These are phyloP conservation scores for Coranthus polyacanthus DNA, from an alignment of 2,797 vertebrate species.

Conservation along the genomic window DNA sequence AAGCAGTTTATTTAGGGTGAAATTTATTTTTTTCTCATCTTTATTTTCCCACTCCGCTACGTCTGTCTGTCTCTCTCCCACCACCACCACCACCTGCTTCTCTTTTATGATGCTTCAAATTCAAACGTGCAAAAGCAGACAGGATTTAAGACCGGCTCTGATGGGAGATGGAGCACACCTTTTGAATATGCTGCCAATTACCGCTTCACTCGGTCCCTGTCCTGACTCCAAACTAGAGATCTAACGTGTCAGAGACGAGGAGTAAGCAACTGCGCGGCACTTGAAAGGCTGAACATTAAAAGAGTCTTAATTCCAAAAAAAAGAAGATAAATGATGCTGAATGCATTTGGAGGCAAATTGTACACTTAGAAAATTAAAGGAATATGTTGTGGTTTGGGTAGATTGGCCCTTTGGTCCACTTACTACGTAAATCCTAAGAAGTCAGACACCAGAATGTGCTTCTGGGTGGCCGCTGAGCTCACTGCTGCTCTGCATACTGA, in stretches of 20 bases:
- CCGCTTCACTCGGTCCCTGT: constrained; percentile 44
- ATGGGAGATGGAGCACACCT: constrained; percentile 62
- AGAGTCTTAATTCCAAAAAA: constrained; percentile 45
- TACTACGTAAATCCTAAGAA: constrained; percentile 26
- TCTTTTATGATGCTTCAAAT: constrained; percentile 48
- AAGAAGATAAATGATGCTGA: constrained; percentile 35
- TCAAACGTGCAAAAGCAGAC: constrained; percentile 48
- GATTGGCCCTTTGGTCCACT: constrained; percentile 42
- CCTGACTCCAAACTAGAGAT: constrained; percentile 64
- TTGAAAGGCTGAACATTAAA: constrained; percentile 51
- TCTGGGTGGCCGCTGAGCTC: constrained; percentile 45
- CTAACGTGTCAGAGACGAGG: constrained; percentile 35
- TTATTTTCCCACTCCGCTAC: background rate
- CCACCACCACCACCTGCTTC: constrained; percentile 13
- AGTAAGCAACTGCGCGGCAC: constrained; percentile 36
- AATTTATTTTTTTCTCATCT: constrained; percentile 33
- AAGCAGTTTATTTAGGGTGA: constrained; percentile 62
- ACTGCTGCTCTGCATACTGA: constrained; percentile 9
- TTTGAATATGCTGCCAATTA: constrained; percentile 74
- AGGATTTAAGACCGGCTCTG: constrained; percentile 47
- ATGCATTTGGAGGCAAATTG: constrained; percentile 23
- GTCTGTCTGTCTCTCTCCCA: background rate
- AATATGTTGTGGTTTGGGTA: constrained; percentile 6
- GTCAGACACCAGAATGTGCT: constrained; percentile 43
- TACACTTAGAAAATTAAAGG: constrained; percentile 41